Conservation (phyloP, 2,797 vertebrate genomes). For the Phoxinus dragarum region DNA sequence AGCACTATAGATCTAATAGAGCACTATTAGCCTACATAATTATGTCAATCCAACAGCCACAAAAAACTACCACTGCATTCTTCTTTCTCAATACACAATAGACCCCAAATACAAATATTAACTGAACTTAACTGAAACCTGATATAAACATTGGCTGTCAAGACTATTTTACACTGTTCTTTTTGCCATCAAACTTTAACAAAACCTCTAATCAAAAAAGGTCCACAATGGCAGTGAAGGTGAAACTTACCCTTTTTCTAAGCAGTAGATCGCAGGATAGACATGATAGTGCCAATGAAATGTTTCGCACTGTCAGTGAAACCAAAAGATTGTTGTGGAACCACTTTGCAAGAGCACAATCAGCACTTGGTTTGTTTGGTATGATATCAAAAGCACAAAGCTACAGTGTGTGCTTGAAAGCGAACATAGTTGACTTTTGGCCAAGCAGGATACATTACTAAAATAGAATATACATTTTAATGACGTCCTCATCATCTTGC, state of each 20-base stretch:
- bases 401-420: neutral
- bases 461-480: neutral
- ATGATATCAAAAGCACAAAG: slow-evolving; percentile 11
- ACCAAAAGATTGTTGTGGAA: neutral
- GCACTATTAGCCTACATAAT: neutral
- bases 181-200: neutral
- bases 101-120: slow-evolving; percentile 50
- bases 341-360: neutral
- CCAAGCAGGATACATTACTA: neutral
- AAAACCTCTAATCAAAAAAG: neutral
- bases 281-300: neutral
- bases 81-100: slow-evolving; percentile 60
- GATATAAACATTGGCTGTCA: slow-evolving; percentile 45
- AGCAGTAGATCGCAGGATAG: neutral
- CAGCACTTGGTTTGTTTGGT: slow-evolving; percentile 1
- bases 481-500: neutral
- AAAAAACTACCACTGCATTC: slow-evolving; percentile 3
- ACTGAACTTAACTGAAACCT: slow-evolving; percentile 3
- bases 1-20: neutral
- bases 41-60: neutral
- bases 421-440: neutral
- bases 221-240: neutral
- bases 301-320: neutral
- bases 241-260: neutral
- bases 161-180: slow-evolving; percentile 56